A percentile compares a stretch with the other conserved stretches of the same genome.
Evolutionary conservation across 2,797 vertebrate genomes (phyloP).

Genomic region (Enteromius argenteus): DNA sequence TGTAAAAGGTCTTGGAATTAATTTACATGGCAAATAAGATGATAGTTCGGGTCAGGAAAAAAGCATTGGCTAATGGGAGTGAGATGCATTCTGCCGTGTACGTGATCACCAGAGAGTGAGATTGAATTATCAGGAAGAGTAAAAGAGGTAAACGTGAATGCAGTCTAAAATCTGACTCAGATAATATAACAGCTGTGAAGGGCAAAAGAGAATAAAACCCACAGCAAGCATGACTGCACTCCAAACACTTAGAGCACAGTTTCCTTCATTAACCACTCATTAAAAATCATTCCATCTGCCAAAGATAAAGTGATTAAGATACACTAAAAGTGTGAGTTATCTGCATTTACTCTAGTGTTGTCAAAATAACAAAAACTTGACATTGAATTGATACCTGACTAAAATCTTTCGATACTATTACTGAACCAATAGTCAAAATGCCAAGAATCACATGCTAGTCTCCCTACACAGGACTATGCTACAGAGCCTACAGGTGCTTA

Average conservation of each 20-base stretch:
- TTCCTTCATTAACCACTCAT: constrained; percentile 22
- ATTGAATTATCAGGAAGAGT: constrained; percentile 21
- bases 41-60: constrained; percentile 12
- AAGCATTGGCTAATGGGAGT: not conserved
- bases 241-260: not conserved
- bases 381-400: not conserved
- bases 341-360: not conserved
- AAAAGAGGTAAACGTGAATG: constrained; percentile 14
- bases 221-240: not conserved
- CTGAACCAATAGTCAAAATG: too few relatives aligned
- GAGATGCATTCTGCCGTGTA: not conserved
- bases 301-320: not conserved
- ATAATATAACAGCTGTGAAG: constrained; percentile 23
- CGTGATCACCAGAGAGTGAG: constrained; percentile 4
- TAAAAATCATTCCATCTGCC: not conserved
- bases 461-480: too few relatives aligned
- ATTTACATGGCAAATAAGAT: constrained; percentile 45
- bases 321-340: not conserved
- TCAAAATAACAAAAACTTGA: not conserved
- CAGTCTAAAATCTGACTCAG: constrained; percentile 3
- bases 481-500: too few relatives aligned
- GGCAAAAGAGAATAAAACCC: constrained; percentile 12
- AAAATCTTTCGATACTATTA: not conserved
- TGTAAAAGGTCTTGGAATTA: constrained; percentile 19
- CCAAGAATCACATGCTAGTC: too few relatives aligned